Base-by-base conservation (phyloP, 2,113 vertebrate genomes). In the Ammodytes dubius region DNA sequence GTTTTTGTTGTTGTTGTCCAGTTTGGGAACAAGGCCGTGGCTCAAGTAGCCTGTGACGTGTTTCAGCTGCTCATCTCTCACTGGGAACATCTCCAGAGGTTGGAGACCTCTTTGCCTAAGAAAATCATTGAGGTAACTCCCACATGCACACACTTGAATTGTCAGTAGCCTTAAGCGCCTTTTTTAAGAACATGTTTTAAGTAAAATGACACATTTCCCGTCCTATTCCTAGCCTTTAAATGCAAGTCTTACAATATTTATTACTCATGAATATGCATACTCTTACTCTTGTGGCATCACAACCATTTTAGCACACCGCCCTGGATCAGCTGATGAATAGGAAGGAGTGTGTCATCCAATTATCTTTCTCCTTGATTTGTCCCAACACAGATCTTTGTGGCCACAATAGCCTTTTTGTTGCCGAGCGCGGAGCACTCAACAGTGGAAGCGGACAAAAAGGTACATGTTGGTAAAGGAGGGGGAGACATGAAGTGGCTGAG, bases 361-460 rank as follows among this genome's bases (percentile, higher is more conserved):
- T 83, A 88, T 92, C 82, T 90, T 82, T 87, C 70, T 74, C 81
- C 87, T 89, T 90, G 81, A 89, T 89, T 91, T 90, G 69, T 86
- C 84, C 89, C 76, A 85, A 88, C 56, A 39, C 87, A 99, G 98
- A 99, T 99, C 91, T 98, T 99, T 43, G 97, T 99, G 94, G 98
- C 98, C 88, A 99, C 98, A 73, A 97, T 99, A 76, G 96, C 97
- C 6, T 99, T 99, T 92, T 97, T 99, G 81, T 94, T 99, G 92
- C 98, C 98, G 0, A 97, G 97, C 82, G 97, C 98, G 0, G 98
- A 99, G 52, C 95, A 97, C 84, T 99, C 98, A 42, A 95, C 96
- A 2, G 90, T 97, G 89, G 98, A 99, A 92, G 95, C 95, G 19
- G 98, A 99, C 93, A 99, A 99, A 94, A 99, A 99, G 97, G 98